These are phyloP conservation scores for Alligator mississippiensis DNA, from an alignment of 2,113 vertebrate species.

Conservation along the genomic window DNA sequence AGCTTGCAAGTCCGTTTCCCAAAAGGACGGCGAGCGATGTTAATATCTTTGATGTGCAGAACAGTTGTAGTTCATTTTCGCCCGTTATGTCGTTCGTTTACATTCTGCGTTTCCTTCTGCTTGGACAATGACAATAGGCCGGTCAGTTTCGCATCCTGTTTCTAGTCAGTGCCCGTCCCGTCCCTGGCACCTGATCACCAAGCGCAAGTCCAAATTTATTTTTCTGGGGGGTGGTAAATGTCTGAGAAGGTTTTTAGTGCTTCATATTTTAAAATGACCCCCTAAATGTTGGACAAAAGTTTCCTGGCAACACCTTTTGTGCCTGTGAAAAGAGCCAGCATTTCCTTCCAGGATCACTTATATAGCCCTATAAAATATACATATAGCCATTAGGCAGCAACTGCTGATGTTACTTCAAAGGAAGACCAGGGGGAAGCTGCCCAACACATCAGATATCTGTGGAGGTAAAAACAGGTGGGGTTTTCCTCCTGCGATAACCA, in stretches of 20 bases:
- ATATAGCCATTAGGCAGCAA: background rate
- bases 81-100: background rate
- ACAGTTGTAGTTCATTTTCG: background rate
- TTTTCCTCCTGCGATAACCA: background rate
- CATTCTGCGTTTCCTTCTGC: background rate
- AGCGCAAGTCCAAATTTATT: rapidly evolving
- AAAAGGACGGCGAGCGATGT: background rate
- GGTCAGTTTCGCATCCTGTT: background rate
- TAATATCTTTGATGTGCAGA: background rate
- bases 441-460: background rate
- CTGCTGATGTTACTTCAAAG: background rate
- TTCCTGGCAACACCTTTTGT: rapidly evolving
- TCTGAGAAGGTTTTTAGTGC: background rate
- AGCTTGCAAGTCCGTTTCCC: background rate
- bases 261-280: background rate
- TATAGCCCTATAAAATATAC: background rate
- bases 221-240: too few relatives aligned
- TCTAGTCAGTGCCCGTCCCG: background rate
- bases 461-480: rapidly evolving
- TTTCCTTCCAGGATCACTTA: rapidly evolving
- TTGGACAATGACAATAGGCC: background rate
- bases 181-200: background rate
- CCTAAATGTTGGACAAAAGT: background rate
- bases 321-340: rapidly evolving
- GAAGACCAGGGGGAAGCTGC: background rate